phyloP scores from a whole-genome alignment of 2,797 vertebrate species.

The Rhabdophis nuchalis region DNA sequence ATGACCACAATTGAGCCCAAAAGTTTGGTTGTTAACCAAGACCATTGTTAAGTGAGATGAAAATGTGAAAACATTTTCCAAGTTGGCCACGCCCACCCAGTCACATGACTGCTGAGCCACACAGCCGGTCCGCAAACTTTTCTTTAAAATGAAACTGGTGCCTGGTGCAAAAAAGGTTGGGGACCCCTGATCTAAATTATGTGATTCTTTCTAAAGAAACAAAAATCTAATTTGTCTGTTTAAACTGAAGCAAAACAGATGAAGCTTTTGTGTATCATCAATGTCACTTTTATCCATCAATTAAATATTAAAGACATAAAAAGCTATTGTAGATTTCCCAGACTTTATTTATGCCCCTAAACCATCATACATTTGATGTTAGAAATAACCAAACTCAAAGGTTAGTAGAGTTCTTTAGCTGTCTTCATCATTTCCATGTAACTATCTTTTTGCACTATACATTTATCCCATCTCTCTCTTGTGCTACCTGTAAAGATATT shows the following conservation, averaged over 20 bases:
- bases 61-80: no score
- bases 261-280: not conserved
- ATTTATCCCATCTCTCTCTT: not conserved
- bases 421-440: not conserved
- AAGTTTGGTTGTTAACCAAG: no score
- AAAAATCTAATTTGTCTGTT: not conserved
- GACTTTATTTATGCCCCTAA: not conserved
- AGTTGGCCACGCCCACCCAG: no score
- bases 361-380: not conserved
- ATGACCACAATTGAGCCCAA: no score
- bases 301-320: not conserved
- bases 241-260: not conserved
- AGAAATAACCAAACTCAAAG: not conserved
- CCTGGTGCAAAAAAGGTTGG: no score
- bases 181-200: no score
- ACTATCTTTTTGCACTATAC: not conserved
- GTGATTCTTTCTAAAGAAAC: not conserved
- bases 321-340: not conserved
- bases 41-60: no score
- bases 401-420: not conserved
- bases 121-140: no score
- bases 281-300: not conserved
- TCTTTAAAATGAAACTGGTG: no score
- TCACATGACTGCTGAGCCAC: no score
- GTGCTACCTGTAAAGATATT: not conserved